Evolutionary conservation across 2,888 invertebrate genomes (phyloP), one percentile per base, ranked within the genome.

Genomic region (Euplexia lucipara): DNA sequence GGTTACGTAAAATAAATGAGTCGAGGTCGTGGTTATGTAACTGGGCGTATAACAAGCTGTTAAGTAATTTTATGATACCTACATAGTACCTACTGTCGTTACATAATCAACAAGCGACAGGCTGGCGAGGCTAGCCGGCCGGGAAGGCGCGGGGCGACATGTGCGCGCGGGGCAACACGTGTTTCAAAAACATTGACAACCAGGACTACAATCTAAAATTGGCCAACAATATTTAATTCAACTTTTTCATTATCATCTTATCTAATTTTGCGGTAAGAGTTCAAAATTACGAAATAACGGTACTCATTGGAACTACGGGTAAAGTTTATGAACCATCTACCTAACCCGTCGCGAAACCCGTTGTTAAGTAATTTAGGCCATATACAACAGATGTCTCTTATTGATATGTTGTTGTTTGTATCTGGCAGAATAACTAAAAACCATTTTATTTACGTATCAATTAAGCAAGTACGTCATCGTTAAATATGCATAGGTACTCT

Each of bases 41-140:
- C 73, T 70, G 64, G 68, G 69, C 62, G 75, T 70, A 74, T 72
- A 78, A 67, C 75, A 60, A 65, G 57, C 69, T 57, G 71, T 83
- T 84, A 84, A 78, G 83, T 78, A 83, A 85, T 74, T 76, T 68
- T 70, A 74, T 77, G 73, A 61, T 75, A 71, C 67, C 72, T 71
- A 77, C 66, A 59, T 65, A 79, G 72, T 82, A 78, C 73, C 59
- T 49, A 66, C 49, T 68, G 62, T 54, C 45, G 64, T 83, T 80
- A 76, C 77, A 76, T 83, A 83, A 83, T 58, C 71, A 65, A 48
- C 68, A 53, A 71, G 65, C 65, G 69, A 57, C 68, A 76, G 75
- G 78, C 76, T 68, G 60, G 54, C 75, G 71, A 69, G 80, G 71
- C 74, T 41, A 57, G 49, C 75, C 48, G 57, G 69, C 49, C 53